These are phyloP conservation scores for Boloria selene DNA, from an alignment of 2,888 invertebrate genomes.

Conservation along the genomic window DNA sequence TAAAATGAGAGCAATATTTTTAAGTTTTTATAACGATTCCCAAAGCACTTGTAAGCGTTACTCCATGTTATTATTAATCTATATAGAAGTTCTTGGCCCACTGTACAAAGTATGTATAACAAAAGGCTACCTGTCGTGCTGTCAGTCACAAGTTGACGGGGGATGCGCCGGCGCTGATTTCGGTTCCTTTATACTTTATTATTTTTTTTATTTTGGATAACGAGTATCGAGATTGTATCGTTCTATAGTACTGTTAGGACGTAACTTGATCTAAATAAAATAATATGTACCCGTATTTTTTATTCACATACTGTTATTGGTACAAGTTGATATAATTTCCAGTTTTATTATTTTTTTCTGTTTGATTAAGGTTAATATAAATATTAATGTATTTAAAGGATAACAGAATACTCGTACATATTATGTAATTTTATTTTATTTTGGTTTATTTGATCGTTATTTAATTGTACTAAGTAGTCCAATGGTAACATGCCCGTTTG, in stretches of 20 bases:
- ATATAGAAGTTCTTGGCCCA: constrained; percentile 5
- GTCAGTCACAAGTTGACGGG: constrained; percentile 46
- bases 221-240: constrained; percentile 12
- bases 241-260: constrained; percentile 14
- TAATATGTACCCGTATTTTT: constrained; percentile 3
- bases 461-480: too few species aligned
- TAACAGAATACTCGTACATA: too few species aligned
- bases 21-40: too few species aligned
- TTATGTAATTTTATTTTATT: too few species aligned
- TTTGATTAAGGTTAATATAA: neutral
- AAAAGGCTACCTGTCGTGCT: constrained; percentile 64
- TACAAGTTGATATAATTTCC: neutral
- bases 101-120: constrained; percentile 41
- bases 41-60: neutral
- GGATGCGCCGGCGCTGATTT: constrained; percentile 47
- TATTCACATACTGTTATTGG: neutral
- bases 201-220: constrained; percentile 11
- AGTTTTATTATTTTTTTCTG: neutral
- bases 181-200: constrained; percentile 24
- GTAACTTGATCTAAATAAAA: constrained; percentile 3
- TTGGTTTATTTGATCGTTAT: too few species aligned
- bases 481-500: too few species aligned
- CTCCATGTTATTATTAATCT: constrained; percentile 7
- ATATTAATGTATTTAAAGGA: too few species aligned
- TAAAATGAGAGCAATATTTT: too few species aligned